Conservation (phyloP, 2,888 invertebrate species). For the Isotomurus palustris region DNA sequence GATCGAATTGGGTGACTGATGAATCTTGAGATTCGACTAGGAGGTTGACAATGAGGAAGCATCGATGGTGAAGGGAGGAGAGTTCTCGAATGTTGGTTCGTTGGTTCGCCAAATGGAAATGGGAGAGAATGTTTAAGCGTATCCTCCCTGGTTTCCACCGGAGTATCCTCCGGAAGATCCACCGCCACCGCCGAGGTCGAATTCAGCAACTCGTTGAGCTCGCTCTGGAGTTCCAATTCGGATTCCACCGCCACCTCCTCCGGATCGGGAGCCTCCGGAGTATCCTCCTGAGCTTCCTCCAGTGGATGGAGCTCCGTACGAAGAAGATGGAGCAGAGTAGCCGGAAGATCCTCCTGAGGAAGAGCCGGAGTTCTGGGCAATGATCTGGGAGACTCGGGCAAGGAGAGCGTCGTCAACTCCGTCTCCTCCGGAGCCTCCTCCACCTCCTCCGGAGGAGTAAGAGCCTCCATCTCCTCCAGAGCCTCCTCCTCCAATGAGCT, state of each 20-base stretch:
- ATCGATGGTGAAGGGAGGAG: too few species aligned
- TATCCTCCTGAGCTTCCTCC: background rate
- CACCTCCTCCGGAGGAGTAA: slow-evolving; percentile 6
- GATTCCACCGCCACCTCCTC: slow-evolving; percentile 9
- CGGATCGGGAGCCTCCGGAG: background rate
- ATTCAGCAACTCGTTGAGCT: slow-evolving; percentile 29
- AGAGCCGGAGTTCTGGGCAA: slow-evolving; percentile 19
- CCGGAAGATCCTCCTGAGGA: slow-evolving; percentile 10
- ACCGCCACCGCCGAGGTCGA: slow-evolving; percentile 21
- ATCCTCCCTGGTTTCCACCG: too few species aligned
- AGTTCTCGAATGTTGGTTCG: too few species aligned
- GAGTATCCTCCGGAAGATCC: slow-evolving; percentile 17
- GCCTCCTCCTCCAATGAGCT: slow-evolving; percentile 21
- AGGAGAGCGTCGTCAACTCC: slow-evolving; percentile 5
- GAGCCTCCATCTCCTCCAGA: slow-evolving; percentile 14
- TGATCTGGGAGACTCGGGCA: slow-evolving; percentile 25
- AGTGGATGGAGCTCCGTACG: slow-evolving; percentile 7
- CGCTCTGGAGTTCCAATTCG: slow-evolving; percentile 24
- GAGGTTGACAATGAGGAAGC: too few species aligned
- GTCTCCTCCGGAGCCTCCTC: slow-evolving; percentile 3
- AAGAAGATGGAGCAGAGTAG: slow-evolving; percentile 10
- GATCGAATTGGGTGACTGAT: too few species aligned
- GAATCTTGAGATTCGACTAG: too few species aligned
- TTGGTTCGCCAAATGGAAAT: too few species aligned
- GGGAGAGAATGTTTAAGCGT: too few species aligned